phyloP scores from a whole-genome alignment of 1,140 invertebrate genomes.

The Harpegnathos saltator region DNA sequence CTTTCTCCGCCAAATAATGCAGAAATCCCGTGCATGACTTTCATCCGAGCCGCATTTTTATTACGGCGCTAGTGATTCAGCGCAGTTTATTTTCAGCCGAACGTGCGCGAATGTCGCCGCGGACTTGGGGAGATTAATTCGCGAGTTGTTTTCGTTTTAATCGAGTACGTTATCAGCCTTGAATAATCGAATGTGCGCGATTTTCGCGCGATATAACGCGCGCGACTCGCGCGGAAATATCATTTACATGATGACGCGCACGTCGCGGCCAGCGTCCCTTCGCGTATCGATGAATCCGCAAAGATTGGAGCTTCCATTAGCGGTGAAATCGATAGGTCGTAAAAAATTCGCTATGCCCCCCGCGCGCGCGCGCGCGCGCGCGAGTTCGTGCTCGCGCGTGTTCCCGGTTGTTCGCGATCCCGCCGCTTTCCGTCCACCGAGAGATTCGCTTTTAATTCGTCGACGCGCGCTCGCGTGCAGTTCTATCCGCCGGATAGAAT shows the following conservation, averaged over 20 bases:
- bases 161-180: constrained; percentile 30
- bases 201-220: too few relatives aligned
- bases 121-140: constrained; percentile 5
- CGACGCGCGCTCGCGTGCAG: neutral
- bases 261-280: neutral
- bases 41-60: neutral
- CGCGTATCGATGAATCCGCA: constrained; percentile 13
- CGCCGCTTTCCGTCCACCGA: neutral
- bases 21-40: neutral
- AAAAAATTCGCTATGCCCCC: constrained; percentile 33
- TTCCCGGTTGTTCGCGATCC: neutral
- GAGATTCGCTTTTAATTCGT: constrained; percentile 40
- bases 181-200: constrained; percentile 10
- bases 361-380: neutral
- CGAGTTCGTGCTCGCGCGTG: neutral
- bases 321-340: constrained; percentile 18
- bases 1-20: neutral
- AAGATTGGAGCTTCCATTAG: constrained; percentile 35
- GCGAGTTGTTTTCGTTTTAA: constrained; percentile 9
- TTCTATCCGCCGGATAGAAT: neutral
- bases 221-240: constrained; percentile 6
- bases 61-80: neutral
- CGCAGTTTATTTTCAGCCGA: neutral
- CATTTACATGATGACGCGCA: neutral
- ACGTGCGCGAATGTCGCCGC: neutral